These are phyloP conservation scores for Xyrichtys novacula DNA, from an alignment of 2,797 vertebrate genomes.

Conservation along the genomic window DNA sequence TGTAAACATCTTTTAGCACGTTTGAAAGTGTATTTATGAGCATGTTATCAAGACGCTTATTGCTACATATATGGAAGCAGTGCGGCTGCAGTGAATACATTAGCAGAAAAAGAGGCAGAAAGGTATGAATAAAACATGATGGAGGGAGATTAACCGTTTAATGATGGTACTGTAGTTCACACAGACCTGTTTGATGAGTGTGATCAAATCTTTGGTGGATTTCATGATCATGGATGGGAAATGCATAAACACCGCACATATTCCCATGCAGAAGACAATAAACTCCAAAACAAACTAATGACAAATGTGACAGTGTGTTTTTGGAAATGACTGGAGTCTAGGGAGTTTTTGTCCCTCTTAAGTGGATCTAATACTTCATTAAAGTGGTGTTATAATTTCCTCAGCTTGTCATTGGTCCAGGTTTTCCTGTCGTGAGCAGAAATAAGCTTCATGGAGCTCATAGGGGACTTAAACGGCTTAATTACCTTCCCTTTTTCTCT, in stretches of 20 bases:
- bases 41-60: background rate
- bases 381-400: background rate
- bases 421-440: constrained; percentile 13
- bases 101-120: background rate
- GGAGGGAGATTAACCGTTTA: no score
- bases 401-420: constrained; percentile 9
- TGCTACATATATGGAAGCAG: no score
- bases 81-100: no score
- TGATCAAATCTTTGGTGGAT: no score
- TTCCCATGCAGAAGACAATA: background rate
- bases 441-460: constrained; percentile 13
- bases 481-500: constrained; percentile 41
- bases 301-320: background rate
- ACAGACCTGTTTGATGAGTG: no score
- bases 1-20: no score
- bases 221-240: no score
- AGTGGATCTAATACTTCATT: background rate
- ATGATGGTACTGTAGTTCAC: no score
- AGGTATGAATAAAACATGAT: no score
- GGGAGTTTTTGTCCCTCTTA: background rate
- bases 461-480: constrained; percentile 14
- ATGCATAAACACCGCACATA: no score
- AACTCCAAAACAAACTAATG: background rate
- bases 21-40: background rate
- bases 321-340: background rate